These are phyloP conservation scores for Poeciliopsis paucimaculata DNA, from an alignment of 2,797 vertebrate species.

Conservation along the genomic window DNA sequence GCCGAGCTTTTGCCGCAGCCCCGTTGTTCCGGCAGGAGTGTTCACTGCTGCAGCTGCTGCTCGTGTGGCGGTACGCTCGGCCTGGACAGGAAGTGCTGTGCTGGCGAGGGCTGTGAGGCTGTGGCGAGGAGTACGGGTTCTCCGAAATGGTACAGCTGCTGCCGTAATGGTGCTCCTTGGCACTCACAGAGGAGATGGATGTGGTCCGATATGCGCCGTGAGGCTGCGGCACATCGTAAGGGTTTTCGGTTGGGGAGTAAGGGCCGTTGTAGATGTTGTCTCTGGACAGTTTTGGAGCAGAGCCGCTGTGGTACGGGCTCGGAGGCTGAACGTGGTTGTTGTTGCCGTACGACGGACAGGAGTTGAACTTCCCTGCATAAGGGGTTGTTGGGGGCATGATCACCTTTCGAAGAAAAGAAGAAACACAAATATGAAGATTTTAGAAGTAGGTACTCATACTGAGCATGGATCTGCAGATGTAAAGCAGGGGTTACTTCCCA, in stretches of 20 bases:
- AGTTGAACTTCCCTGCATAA: slow-evolving; percentile 90
- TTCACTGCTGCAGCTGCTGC: slow-evolving; percentile 60
- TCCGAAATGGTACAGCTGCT: slow-evolving; percentile 45
- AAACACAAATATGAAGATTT: slow-evolving; percentile 11
- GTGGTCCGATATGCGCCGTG: slow-evolving; percentile 61
- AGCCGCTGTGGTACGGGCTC: slow-evolving; percentile 62
- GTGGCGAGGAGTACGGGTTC: slow-evolving; percentile 63
- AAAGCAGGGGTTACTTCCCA: neutral
- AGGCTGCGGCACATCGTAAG: slow-evolving; percentile 70
- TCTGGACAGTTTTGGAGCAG: slow-evolving; percentile 32
- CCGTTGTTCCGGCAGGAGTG: slow-evolving; percentile 60
- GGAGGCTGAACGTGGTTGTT: slow-evolving; percentile 65
- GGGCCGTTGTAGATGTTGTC: slow-evolving; percentile 59
- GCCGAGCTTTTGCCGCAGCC: slow-evolving; percentile 24
- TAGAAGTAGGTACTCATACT: neutral
- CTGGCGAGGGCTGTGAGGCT: slow-evolving; percentile 60
- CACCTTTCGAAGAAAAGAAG: slow-evolving; percentile 39
- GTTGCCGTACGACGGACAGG: slow-evolving; percentile 81
- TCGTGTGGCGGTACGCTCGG: slow-evolving; percentile 61
- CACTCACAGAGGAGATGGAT: slow-evolving; percentile 37
- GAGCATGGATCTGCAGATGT: neutral
- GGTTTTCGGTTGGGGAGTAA: slow-evolving; percentile 62
- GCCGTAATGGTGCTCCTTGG: slow-evolving; percentile 61
- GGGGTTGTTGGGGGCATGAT: slow-evolving; percentile 95
- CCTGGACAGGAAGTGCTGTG: slow-evolving; percentile 69